Evolutionary conservation across 2,113 vertebrate genomes (phyloP).

Genomic region (Carlito syrichta): DNA sequence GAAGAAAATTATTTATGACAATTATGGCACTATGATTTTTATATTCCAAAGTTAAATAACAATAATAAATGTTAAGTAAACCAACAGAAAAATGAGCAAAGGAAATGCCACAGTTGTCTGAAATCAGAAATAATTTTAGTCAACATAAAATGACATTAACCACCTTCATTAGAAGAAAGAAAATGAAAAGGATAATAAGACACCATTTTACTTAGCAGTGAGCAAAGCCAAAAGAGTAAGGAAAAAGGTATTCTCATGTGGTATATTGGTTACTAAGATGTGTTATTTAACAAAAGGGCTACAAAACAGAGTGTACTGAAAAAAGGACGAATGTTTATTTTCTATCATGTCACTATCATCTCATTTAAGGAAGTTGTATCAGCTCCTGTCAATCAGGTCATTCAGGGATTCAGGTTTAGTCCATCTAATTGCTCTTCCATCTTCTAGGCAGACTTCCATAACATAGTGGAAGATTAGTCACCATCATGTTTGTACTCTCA

Average conservation of each 20-base stretch:
- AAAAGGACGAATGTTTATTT: neutral
- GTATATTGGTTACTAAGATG: neutral
- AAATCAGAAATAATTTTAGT: neutral
- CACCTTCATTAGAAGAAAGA: neutral
- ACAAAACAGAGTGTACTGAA: neutral
- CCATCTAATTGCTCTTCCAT: neutral
- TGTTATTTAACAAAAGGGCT: neutral
- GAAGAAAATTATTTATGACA: neutral
- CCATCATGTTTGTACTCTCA: neutral
- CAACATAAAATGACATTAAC: neutral
- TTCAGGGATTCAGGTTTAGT: fast-evolving
- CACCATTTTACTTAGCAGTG: neutral
- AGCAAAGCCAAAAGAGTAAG: neutral
- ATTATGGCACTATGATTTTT: neutral
- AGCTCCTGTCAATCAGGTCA: neutral
- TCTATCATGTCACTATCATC: neutral
- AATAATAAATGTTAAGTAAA: neutral
- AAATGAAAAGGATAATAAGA: neutral
- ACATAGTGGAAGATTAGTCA: fast-evolving
- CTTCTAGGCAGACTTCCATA: fast-evolving
- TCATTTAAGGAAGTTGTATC: fast-evolving
- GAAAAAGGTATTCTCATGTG: neutral
- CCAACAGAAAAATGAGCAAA: neutral
- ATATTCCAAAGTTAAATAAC: neutral
- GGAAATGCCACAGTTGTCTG: neutral